Evolutionary conservation across 2,113 vertebrate species (phyloP).

Genomic region (Xerus inauris): DNA sequence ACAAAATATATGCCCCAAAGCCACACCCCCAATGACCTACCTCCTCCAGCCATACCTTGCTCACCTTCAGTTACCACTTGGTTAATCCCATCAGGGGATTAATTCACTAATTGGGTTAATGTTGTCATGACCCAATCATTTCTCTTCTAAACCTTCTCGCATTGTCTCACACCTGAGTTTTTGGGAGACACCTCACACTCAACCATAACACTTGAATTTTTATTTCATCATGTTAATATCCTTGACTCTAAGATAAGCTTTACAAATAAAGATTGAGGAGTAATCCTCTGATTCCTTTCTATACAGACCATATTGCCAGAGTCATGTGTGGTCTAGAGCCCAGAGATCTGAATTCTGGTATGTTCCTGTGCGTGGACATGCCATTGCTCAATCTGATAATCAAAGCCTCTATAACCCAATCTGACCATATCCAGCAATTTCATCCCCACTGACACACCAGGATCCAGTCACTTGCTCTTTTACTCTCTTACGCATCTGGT

Average conservation of each 20-base stretch:
- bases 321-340: neutral
- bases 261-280: conserved; percentile 27
- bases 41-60: too few species aligned
- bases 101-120: too few species aligned
- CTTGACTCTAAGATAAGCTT: conserved; percentile 7
- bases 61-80: too few species aligned
- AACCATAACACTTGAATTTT: neutral
- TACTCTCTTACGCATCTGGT: neutral
- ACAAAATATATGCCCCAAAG: too few species aligned
- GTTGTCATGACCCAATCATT: too few species aligned
- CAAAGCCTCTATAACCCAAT: neutral
- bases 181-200: too few species aligned
- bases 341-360: neutral
- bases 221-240: neutral
- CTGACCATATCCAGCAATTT: neutral
- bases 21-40: too few species aligned
- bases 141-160: too few species aligned
- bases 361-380: neutral
- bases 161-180: too few species aligned
- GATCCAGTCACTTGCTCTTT: neutral
- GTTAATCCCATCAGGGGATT: too few species aligned
- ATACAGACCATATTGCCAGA: neutral
- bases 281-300: neutral
- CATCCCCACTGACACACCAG: too few species aligned
- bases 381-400: neutral